Evolutionary conservation across 1,140 invertebrate species (phyloP), one percentile per base, ranked within the genome.

Genomic region (Zelostemma sp.): DNA sequence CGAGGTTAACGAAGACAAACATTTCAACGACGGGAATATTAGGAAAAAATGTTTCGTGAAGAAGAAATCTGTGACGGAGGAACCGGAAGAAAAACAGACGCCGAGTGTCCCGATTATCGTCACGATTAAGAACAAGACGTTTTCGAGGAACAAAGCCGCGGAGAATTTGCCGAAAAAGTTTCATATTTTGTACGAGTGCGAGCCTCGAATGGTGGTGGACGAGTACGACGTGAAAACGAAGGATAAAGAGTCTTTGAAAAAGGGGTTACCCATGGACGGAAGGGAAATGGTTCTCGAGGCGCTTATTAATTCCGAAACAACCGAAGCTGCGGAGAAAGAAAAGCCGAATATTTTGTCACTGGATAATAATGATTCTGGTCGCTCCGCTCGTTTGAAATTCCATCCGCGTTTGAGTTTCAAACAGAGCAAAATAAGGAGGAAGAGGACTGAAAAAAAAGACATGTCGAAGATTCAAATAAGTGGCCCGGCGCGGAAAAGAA

Each of bases 151-250:
- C 56, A 8, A 50, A 14, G 33, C 11, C 1, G 15, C 8, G n/a
- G 21, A 0, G 1, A 3, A 69, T 15, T 35, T 64, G 12, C 61
- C 67, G 0, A 64, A 64, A 11, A 64, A 60, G 1, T 69, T 63
- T 33, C 67, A 64, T 43, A 41, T 69, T 46, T 46, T 41, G 1
- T 69, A 69, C 17, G 41, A 69, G 9, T 69, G 67, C 31, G n/a
- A 14, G 17, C 67, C 67, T 0, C 48, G 47, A 46, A 67, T 67
- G 59, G 57, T 67, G 9, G 19, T 55, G 6, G 57, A 67, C 41
- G 38, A 45, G 8, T 11, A 5, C 4, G 28, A 43, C 17, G 6
- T 1, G 8, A 43, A 43, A 43, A 17, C 1, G 2, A 16, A 43
- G 11, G n/a, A 35, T n/a, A 35, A 35, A n/a, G 33, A 1, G 33